phyloP scores from a whole-genome alignment of 2,113 vertebrate species.

The Nothobranchius kuhntae region DNA sequence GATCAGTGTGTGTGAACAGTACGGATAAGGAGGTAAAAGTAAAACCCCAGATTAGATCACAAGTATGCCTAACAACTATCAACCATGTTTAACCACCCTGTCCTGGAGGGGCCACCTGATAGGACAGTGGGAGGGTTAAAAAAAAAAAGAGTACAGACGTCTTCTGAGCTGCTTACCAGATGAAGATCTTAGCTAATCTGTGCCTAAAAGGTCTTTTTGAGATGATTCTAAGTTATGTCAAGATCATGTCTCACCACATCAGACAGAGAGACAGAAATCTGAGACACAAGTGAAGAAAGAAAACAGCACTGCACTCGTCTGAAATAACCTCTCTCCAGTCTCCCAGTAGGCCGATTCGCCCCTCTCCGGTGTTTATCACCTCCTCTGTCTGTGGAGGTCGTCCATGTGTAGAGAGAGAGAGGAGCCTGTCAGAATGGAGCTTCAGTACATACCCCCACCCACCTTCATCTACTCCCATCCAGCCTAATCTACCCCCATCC shows the following conservation, averaged over 20 bases:
- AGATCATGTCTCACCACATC: background rate
- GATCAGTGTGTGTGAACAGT: constrained; percentile 49
- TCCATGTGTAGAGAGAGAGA: constrained; percentile 25
- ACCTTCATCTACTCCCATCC: no score
- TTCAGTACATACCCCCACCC: no score
- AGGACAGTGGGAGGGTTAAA: background rate
- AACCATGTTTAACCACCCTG: no score
- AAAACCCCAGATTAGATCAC: constrained; percentile 20
- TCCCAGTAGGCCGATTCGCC: constrained; percentile 86
- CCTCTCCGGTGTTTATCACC: constrained; percentile 74
- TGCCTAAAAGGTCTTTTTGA: background rate
- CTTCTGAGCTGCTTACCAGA: background rate
- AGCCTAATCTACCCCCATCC: no score
- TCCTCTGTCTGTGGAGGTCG: constrained; percentile 81
- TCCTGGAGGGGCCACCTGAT: no score
- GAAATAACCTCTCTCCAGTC: constrained; percentile 83
- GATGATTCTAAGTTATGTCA: constrained; percentile 4
- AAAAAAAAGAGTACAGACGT: background rate
- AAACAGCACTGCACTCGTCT: constrained; percentile 74
- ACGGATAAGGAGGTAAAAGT: constrained; percentile 53
- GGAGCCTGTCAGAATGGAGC: constrained; percentile 3
- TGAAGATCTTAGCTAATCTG: background rate
- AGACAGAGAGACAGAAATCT: constrained; percentile 20
- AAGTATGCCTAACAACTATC: background rate
- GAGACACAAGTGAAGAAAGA: constrained; percentile 26